These are phyloP conservation scores for Sclerurus mexicanus DNA, from an alignment of 2,113 vertebrate species.

Conservation along the genomic window DNA sequence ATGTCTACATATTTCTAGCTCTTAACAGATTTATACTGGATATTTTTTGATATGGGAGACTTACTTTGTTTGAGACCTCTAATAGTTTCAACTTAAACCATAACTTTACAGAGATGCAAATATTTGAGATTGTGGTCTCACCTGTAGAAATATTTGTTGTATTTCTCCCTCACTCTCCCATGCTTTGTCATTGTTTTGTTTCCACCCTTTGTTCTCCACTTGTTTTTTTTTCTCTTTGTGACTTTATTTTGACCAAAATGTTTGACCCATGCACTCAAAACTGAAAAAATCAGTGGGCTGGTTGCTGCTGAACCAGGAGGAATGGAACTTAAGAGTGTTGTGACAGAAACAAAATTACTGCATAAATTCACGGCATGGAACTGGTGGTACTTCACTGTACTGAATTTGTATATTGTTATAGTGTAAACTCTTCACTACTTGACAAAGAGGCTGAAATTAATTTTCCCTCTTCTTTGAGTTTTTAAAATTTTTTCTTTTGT, in stretches of 20 bases:
- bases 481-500: not conserved
- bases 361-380: not conserved
- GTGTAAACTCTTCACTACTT: not conserved
- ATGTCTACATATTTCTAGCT: not conserved
- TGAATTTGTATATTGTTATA: not conserved
- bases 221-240: not conserved
- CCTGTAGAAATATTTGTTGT: not conserved
- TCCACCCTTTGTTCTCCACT: rapidly evolving
- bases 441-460: not conserved
- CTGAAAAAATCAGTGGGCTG: not conserved
- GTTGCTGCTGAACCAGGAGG: not conserved
- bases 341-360: not conserved
- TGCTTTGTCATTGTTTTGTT: not conserved
- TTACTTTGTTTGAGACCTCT: not conserved
- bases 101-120: not conserved
- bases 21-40: not conserved
- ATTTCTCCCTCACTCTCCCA: not conserved
- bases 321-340: not conserved
- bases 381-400: not conserved
- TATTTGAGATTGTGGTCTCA: not conserved
- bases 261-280: not conserved
- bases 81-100: not conserved
- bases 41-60: not conserved
- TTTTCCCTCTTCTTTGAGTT: not conserved
- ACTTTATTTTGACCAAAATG: not conserved